Conservation (phyloP, 2,113 vertebrate genomes). For the Myotis lucifugus region DNA sequence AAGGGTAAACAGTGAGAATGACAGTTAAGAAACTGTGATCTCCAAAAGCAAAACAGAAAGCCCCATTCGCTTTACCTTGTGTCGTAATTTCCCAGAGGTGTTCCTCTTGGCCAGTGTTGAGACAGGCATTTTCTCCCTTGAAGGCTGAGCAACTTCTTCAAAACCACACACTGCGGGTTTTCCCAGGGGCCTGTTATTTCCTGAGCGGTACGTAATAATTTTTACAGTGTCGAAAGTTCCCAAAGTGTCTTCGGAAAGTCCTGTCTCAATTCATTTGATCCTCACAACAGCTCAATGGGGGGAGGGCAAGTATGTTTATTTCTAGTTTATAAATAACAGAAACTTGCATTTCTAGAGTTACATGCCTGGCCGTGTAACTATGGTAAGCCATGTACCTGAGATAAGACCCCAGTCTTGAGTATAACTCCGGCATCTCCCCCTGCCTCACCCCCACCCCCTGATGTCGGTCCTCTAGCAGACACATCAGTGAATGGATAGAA, state of each 20-base stretch:
- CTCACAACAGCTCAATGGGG: not conserved
- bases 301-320: not conserved
- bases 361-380: not conserved
- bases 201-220: not conserved
- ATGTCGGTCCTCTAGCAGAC: not conserved
- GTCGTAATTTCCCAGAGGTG: constrained; percentile 56
- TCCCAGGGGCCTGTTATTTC: constrained; percentile 68
- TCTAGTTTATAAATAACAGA: constrained; percentile 25
- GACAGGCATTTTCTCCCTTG: constrained; percentile 22
- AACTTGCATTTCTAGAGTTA: not conserved
- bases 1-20: constrained; percentile 11
- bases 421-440: not conserved
- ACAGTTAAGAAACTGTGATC: not conserved
- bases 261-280: not conserved
- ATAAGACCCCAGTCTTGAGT: not conserved
- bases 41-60: constrained; percentile 66
- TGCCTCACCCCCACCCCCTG: not conserved
- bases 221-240: not conserved
- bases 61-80: not conserved
- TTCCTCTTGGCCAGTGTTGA: constrained; percentile 21
- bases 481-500: not conserved
- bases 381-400: not conserved
- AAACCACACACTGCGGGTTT: constrained; percentile 55
- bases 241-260: not conserved
- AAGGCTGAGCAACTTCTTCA: constrained; percentile 55